Conservation (phyloP, 1,140 invertebrate genomes). For the Lordiphosa clarofinis region DNA sequence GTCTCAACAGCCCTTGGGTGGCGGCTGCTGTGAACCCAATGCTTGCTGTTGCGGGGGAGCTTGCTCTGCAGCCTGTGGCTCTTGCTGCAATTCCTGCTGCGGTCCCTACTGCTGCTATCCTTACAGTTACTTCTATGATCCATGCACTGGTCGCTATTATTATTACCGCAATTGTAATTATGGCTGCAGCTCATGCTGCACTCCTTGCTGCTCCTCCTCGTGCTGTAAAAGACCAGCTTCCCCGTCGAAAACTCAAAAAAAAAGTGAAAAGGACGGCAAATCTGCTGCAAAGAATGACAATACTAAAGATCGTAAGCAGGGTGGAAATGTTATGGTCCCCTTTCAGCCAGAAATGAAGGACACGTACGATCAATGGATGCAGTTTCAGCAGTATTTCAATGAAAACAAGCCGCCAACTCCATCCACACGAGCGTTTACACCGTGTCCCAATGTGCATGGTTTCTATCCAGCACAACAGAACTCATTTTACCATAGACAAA, state of each 20-base stretch:
- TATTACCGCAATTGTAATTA: constrained; percentile 20
- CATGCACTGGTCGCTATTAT: constrained; percentile 34
- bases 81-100: not conserved
- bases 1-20: too few species aligned
- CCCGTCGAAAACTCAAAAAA: not conserved
- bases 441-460: not conserved
- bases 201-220: not conserved
- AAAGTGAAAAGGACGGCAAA: not conserved
- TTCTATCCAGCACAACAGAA: constrained; percentile 1
- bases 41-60: not conserved
- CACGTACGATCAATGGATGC: constrained; percentile 11
- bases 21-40: too few species aligned
- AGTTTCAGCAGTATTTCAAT: constrained; percentile 7
- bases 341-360: constrained; percentile 6
- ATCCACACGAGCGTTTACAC: not conserved
- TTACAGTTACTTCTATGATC: constrained; percentile 26
- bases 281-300: too few species aligned
- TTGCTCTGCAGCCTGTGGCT: not conserved
- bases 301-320: constrained; percentile 1
- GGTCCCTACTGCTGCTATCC: constrained; percentile 9
- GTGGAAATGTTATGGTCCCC: not conserved
- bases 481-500: not conserved
- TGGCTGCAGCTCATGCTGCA: constrained; percentile 14
- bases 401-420: not conserved
- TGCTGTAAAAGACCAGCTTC: not conserved